phyloP scores from a whole-genome alignment of 2,888 invertebrate genomes.

The Ichneumoninae sp. region DNA sequence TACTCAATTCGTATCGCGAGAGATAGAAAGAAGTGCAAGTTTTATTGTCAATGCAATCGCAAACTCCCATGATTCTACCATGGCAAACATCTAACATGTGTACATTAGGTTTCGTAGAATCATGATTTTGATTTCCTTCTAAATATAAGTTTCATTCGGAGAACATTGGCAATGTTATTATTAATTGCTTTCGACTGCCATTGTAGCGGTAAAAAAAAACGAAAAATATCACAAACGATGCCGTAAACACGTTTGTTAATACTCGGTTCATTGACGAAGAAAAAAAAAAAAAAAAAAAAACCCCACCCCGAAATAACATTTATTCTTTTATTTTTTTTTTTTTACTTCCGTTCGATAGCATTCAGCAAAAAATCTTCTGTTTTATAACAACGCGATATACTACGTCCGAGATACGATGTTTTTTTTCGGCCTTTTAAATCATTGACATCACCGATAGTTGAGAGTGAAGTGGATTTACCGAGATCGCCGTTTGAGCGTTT shows the following conservation, averaged over 20 bases:
- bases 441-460: slow-evolving; percentile 10
- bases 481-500: background rate
- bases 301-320: slow-evolving; percentile 12
- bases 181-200: slow-evolving; percentile 20
- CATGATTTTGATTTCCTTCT: slow-evolving; percentile 56
- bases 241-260: slow-evolving; percentile 33
- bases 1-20: slow-evolving; percentile 54
- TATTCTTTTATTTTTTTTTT: background rate
- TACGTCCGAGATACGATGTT: slow-evolving; percentile 31
- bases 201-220: slow-evolving; percentile 12
- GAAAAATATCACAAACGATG: slow-evolving; percentile 27
- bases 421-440: slow-evolving; percentile 27
- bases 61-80: slow-evolving; percentile 25
- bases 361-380: slow-evolving; percentile 1
- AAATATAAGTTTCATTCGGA: slow-evolving; percentile 30
- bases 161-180: slow-evolving; percentile 40
- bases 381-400: slow-evolving; percentile 8
- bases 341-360: slow-evolving; percentile 6
- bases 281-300: background rate
- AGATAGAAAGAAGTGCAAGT: slow-evolving; percentile 59
- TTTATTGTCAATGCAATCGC: slow-evolving; percentile 43
- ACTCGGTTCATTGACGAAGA: background rate
- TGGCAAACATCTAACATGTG: slow-evolving; percentile 49
- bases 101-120: slow-evolving; percentile 58
- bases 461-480: background rate